A percentile compares a stretch with the other conserved stretches of the same genome.
Conservation (phyloP, 1,140 invertebrate species). For the Zaprionus inermis region DNA sequence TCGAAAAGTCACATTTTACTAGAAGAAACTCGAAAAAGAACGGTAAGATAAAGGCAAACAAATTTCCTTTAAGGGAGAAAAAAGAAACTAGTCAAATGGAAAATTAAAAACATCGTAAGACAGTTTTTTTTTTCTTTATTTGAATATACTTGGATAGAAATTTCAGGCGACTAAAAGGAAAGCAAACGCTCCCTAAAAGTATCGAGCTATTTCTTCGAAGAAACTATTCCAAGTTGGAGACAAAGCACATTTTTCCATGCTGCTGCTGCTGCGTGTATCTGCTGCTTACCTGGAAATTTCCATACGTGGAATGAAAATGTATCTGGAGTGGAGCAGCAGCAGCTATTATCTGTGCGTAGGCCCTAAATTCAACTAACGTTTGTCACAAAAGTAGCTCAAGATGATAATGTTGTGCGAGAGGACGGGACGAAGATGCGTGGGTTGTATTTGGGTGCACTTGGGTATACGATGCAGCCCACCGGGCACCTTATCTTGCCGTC, state of each 20-base stretch:
- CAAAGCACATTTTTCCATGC: background rate
- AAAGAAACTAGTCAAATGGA: too few species aligned
- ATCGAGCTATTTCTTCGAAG: background rate
- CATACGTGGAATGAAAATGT: slow-evolving; percentile 91
- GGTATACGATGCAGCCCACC: slow-evolving; percentile 28
- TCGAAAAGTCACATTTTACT: too few species aligned
- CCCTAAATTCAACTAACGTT: slow-evolving; percentile 44
- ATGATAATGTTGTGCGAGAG: background rate
- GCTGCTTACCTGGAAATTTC: slow-evolving; percentile 38
- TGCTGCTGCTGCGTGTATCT: slow-evolving; percentile 8
- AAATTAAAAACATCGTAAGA: too few species aligned
- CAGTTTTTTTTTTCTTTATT: too few species aligned
- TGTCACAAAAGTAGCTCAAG: slow-evolving; percentile 39
- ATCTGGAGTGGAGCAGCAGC: slow-evolving; percentile 13
- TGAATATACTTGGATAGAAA: background rate
- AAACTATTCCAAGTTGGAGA: background rate
- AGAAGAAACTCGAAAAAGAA: too few species aligned
- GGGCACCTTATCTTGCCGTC: slow-evolving; percentile 29
- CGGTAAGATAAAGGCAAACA: too few species aligned
- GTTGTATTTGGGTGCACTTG: slow-evolving; percentile 3
- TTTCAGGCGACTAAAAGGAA: background rate
- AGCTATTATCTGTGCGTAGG: slow-evolving; percentile 17
- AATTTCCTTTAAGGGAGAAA: too few species aligned
- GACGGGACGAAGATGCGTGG: slow-evolving; percentile 11
- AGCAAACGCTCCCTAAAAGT: background rate